phyloP scores from a whole-genome alignment of 2,797 vertebrate species.

The Esox lucius region DNA sequence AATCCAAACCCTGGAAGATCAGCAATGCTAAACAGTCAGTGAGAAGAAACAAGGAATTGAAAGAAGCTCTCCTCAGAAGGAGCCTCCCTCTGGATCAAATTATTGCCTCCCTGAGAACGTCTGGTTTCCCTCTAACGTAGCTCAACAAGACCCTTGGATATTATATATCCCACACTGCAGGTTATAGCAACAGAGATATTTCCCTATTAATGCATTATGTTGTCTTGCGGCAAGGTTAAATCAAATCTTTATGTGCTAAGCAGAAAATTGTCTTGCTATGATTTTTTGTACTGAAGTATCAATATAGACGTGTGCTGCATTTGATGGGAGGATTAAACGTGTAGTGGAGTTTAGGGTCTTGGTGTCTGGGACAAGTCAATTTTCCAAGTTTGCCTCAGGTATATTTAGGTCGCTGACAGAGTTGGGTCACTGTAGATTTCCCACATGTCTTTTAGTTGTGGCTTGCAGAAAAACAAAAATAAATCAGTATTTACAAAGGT shows the following conservation, averaged over 20 bases:
- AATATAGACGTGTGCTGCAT: conserved; percentile 39
- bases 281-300: conserved; percentile 39
- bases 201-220: conserved; percentile 21
- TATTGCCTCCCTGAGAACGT: conserved; percentile 39
- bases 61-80: conserved; percentile 21
- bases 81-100: conserved; percentile 50
- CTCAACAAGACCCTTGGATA: conserved; percentile 46
- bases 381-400: conserved; percentile 66
- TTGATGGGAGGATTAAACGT: conserved; percentile 48
- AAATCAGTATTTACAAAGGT: not conserved
- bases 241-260: conserved; percentile 22
- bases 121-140: conserved; percentile 31
- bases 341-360: conserved; percentile 49
- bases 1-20: conserved; percentile 35
- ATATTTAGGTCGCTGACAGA: conserved; percentile 65
- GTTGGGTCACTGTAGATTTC: conserved; percentile 55
- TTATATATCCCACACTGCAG: conserved; percentile 32
- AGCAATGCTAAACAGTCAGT: conserved; percentile 36
- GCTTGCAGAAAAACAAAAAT: conserved; percentile 30
- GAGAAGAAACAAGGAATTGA: conserved; percentile 41
- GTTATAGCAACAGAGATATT: conserved; percentile 31
- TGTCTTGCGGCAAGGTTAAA: conserved; percentile 40
- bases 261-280: conserved; percentile 27
- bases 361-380: conserved; percentile 33
- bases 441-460: conserved; percentile 28